A percentile compares a stretch with the other conserved stretches of the same genome.
Evolutionary conservation across 2,113 vertebrate genomes (phyloP).

Genomic region (Panthera leo): DNA sequence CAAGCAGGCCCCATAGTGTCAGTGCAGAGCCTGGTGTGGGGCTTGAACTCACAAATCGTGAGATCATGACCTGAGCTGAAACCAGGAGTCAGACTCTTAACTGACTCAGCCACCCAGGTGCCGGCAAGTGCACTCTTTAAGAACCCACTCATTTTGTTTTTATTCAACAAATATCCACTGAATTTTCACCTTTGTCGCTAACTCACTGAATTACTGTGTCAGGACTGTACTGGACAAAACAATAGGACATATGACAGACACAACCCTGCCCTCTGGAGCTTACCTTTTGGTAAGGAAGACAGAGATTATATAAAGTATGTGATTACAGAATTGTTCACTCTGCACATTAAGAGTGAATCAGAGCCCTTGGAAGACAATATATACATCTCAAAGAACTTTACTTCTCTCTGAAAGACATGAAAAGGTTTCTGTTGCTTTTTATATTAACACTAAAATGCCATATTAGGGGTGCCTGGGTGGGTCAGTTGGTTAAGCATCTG

Average conservation of each 20-base stretch:
- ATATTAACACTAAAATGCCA: not conserved
- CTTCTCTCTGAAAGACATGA: not conserved
- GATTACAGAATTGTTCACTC: not conserved
- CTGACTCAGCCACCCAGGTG: no score
- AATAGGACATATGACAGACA: not conserved
- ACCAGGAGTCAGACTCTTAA: no score
- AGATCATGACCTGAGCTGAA: no score
- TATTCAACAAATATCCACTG: not conserved
- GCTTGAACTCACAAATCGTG: no score
- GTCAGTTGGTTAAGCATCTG: no score
- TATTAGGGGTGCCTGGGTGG: not conserved
- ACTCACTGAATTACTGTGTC: not conserved
- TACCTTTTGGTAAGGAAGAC: not conserved
- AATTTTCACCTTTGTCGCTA: not conserved
- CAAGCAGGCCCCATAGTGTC: no score
- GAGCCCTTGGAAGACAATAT: not conserved
- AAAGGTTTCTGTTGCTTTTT: not conserved
- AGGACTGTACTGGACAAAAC: not conserved
- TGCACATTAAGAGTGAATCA: not conserved
- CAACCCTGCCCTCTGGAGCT: not conserved
- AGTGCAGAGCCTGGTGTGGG: no score
- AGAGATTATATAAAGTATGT: not conserved
- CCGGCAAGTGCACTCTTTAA: not conserved
- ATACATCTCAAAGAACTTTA: not conserved
- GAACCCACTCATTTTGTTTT: not conserved